Evolutionary conservation across 2,888 invertebrate species (phyloP).

Genomic region (Physocephala rufipes): DNA sequence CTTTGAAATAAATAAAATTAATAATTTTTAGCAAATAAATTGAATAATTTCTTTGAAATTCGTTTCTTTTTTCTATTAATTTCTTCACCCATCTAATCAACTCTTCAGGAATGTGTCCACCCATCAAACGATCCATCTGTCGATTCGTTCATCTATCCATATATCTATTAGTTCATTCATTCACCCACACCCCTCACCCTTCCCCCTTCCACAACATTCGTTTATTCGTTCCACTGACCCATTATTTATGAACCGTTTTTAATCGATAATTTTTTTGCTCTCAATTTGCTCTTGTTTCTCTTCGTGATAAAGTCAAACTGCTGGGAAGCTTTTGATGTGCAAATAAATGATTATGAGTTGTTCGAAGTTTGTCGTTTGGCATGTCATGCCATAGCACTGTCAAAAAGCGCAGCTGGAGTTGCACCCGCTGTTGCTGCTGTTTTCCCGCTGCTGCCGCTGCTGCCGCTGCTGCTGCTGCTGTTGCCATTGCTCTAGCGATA

Average conservation of each 20-base stretch:
- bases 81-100: not conserved
- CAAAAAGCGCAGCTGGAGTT: constrained; percentile 2
- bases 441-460: not conserved
- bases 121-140: constrained; percentile 20
- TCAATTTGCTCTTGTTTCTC: constrained; percentile 16
- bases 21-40: too few relatives aligned
- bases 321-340: constrained; percentile 19
- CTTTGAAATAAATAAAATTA: not conserved
- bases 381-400: constrained; percentile 24
- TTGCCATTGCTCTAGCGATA: not conserved
- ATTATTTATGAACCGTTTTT: constrained; percentile 43
- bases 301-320: constrained; percentile 7
- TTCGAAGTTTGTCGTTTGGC: constrained; percentile 26
- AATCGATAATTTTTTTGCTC: constrained; percentile 32
- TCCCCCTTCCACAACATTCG: too few relatives aligned
- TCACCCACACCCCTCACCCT: too few relatives aligned
- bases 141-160: constrained; percentile 37
- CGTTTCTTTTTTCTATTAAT: not conserved
- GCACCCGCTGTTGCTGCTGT: constrained; percentile 19
- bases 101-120: too few relatives aligned
- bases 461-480: constrained; percentile 7
- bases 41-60: not conserved
- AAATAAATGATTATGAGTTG: constrained; percentile 34
- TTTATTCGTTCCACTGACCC: constrained; percentile 46
- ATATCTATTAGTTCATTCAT: too few relatives aligned